Conservation (phyloP, 2,888 invertebrate species). For the Amblyteles armatorius region DNA sequence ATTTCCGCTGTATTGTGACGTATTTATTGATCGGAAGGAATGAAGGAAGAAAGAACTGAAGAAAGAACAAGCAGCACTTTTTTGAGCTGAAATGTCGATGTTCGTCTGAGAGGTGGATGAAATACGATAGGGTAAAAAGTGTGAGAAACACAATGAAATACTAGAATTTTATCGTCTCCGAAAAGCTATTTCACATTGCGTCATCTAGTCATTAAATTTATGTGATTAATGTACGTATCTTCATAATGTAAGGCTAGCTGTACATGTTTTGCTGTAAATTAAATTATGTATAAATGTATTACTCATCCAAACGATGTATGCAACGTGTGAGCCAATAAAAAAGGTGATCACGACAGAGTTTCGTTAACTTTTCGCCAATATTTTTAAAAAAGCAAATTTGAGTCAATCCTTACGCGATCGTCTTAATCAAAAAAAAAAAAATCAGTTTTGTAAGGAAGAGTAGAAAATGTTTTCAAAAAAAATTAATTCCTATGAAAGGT, state of each 20-base stretch:
- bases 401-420: background rate
- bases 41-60: background rate
- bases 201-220: constrained; percentile 64
- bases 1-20: constrained; percentile 55
- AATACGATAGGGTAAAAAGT: constrained; percentile 46
- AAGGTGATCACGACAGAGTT: constrained; percentile 38
- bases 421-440: background rate
- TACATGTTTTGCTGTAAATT: constrained; percentile 72
- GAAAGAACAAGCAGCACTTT: constrained; percentile 22
- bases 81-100: constrained; percentile 53
- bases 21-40: constrained; percentile 53
- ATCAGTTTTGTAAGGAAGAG: background rate
- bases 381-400: background rate
- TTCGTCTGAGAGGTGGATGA: constrained; percentile 47
- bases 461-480: background rate
- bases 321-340: constrained; percentile 59
- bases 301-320: constrained; percentile 66
- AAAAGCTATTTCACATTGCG: constrained; percentile 53
- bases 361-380: constrained; percentile 22
- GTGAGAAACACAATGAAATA: constrained; percentile 45
- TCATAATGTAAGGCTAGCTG: constrained; percentile 70
- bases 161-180: constrained; percentile 42
- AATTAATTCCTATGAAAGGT: background rate
- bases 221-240: constrained; percentile 69
- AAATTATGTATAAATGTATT: constrained; percentile 72